Percentiles rank a stretch among this genome's conserved stretches.
Conservation (phyloP, 2,113 vertebrate species). For the Zosterops lateralis region DNA sequence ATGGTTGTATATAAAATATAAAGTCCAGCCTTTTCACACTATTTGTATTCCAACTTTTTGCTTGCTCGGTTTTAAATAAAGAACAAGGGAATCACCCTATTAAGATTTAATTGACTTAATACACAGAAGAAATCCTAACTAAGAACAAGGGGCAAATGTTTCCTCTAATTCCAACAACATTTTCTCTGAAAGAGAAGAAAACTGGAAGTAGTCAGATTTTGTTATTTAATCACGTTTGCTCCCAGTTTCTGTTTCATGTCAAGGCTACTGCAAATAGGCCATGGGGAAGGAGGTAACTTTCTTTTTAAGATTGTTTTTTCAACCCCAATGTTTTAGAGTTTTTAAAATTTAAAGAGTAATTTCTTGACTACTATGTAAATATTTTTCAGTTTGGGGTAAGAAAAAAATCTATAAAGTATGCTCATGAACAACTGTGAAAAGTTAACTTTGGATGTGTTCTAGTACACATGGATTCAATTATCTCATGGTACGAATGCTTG, state of each 20-base stretch:
- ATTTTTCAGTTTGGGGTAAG: neutral
- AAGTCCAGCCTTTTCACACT: neutral
- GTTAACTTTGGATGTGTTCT: neutral
- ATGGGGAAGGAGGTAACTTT: neutral
- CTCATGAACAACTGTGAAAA: neutral
- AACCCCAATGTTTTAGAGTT: neutral
- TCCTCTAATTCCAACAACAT: neutral
- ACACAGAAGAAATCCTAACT: neutral
- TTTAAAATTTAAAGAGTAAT: neutral
- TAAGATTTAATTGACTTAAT: slow-evolving; percentile 15
- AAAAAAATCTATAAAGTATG: neutral
- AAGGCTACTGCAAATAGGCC: neutral
- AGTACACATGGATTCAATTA: neutral
- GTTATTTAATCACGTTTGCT: neutral
- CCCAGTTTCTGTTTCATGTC: neutral
- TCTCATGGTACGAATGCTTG: accelerated
- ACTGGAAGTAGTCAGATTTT: neutral
- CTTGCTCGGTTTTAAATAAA: neutral
- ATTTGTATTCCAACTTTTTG: neutral
- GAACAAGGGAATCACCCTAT: neutral
- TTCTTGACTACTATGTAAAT: neutral
- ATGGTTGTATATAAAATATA: neutral
- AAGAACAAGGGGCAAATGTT: neutral
- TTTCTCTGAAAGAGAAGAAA: neutral
- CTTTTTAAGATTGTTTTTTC: neutral